Percentiles rank a stretch among this genome's conserved stretches.
phyloP scores from a whole-genome alignment of 1,140 invertebrate species.

The Ceratina calcarata region DNA sequence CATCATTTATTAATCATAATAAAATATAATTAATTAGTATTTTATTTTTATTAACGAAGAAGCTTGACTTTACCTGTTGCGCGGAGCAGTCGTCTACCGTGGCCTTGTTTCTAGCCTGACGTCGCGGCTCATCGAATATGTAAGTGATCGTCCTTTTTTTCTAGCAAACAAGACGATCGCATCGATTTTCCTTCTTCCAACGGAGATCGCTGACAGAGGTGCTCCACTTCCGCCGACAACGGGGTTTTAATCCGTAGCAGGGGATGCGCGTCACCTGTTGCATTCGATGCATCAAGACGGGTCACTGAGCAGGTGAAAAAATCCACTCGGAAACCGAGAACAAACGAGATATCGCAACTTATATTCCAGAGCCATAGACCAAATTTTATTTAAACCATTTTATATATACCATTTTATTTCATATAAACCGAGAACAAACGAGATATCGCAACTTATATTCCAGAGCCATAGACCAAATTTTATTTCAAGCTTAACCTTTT shows the following conservation, averaged over 20 bases:
- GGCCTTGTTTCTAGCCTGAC: neutral
- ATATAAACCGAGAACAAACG: neutral
- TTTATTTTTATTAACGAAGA: neutral
- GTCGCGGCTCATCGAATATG: slow-evolving; percentile 4
- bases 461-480: too few relatives aligned
- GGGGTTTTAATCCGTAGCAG: neutral
- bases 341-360: too few relatives aligned
- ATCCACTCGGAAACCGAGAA: neutral
- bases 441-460: too few relatives aligned
- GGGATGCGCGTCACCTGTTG: slow-evolving; percentile 3
- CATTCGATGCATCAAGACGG: neutral
- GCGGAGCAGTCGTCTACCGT: neutral
- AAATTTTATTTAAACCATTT: too few relatives aligned
- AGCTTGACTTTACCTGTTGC: slow-evolving; percentile 29
- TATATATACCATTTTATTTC: too few relatives aligned
- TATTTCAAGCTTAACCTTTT: too few relatives aligned
- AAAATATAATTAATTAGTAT: too few relatives aligned
- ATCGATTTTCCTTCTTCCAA: neutral
- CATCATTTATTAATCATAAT: neutral
- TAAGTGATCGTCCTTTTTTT: neutral
- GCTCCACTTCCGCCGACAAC: neutral
- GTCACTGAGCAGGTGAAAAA: neutral
- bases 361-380: too few relatives aligned
- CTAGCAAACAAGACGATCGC: neutral
- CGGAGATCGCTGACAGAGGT: too few relatives aligned